Conservation (phyloP, 2,113 vertebrate species). For the Procavia capensis region DNA sequence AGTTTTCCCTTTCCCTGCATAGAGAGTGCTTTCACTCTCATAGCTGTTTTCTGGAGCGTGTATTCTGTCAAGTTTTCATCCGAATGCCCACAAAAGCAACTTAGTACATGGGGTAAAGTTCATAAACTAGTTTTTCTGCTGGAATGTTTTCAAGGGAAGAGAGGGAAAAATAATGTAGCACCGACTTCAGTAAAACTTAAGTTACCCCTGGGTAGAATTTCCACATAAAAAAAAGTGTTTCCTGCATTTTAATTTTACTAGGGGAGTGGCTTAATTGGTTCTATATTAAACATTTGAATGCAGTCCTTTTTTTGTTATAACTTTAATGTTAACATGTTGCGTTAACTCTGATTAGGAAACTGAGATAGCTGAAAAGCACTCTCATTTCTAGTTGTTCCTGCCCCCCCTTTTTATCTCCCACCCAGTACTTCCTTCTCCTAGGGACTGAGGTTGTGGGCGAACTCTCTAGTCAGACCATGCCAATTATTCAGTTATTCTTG, state of each 20-base stretch:
- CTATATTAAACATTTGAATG: not conserved
- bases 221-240: not conserved
- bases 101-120: slow-evolving; percentile 51
- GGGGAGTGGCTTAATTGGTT: slow-evolving; percentile 21
- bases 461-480: not conserved
- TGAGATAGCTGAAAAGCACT: slow-evolving; percentile 31
- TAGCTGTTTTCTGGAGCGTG: slow-evolving; percentile 21
- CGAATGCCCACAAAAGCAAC: slow-evolving; percentile 52
- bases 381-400: not conserved
- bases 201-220: not conserved
- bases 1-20: slow-evolving; percentile 69
- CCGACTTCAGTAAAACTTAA: slow-evolving; percentile 34
- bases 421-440: not conserved
- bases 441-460: not conserved
- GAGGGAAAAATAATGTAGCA: not conserved
- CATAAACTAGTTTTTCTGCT: slow-evolving; percentile 53
- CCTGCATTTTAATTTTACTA: slow-evolving; percentile 26
- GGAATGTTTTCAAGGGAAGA: not conserved
- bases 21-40: slow-evolving; percentile 65
- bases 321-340: slow-evolving; percentile 37
- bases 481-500: slow-evolving; percentile 10
- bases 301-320: slow-evolving; percentile 16
- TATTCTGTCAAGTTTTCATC: slow-evolving; percentile 80
- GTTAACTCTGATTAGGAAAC: slow-evolving; percentile 43
- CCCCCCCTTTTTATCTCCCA: fast-evolving